Evolutionary conservation across 2,113 vertebrate genomes (phyloP).

Genomic region (Trachemys scripta): DNA sequence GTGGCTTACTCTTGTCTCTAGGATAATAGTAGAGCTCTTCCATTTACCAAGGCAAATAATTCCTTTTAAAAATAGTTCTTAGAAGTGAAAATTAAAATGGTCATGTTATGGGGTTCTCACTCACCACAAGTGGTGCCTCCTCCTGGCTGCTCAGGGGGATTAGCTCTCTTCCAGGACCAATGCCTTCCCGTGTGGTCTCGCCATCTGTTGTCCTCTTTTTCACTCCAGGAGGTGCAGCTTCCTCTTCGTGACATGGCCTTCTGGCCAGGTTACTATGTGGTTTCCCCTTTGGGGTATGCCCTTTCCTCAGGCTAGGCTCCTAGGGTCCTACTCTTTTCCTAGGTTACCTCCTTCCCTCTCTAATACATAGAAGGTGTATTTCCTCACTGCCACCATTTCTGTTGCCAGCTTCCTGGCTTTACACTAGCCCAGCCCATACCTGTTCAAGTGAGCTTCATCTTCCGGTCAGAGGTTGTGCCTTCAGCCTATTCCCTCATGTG

Average conservation of each 20-base stretch:
- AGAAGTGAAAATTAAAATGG: background rate
- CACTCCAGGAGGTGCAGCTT: background rate
- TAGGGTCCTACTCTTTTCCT: background rate
- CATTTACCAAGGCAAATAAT: background rate
- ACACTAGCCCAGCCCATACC: background rate
- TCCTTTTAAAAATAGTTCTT: fast-evolving
- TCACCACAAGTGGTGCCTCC: background rate
- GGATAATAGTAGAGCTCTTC: background rate
- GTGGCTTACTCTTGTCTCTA: background rate
- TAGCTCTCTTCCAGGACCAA: background rate
- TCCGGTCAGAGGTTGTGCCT: background rate
- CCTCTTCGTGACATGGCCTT: background rate
- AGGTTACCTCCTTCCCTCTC: background rate
- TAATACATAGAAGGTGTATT: background rate
- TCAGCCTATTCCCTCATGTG: background rate
- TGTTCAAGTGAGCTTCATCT: background rate
- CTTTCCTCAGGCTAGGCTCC: background rate
- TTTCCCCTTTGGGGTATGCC: background rate
- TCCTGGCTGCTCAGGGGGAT: background rate
- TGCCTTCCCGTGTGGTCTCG: background rate
- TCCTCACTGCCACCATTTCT: background rate
- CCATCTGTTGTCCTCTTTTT: background rate
- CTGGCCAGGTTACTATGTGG: background rate
- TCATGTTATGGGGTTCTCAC: background rate
- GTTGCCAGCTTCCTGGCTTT: background rate